Conservation (phyloP, 1,140 invertebrate genomes). For the Periplaneta americana region DNA sequence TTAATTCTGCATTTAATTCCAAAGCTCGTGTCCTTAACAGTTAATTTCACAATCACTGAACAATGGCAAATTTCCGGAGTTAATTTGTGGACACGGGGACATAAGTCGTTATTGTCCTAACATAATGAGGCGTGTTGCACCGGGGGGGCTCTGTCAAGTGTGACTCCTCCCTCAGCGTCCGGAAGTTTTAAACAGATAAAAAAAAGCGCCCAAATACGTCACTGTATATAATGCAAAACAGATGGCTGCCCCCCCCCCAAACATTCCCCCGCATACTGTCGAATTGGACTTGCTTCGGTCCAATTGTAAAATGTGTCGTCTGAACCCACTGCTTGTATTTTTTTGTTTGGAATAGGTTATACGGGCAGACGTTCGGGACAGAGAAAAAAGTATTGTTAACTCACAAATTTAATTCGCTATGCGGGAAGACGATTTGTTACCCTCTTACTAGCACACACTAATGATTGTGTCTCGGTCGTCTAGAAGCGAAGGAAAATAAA, state of each 20-base stretch:
- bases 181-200: background rate
- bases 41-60: no score
- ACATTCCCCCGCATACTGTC: background rate
- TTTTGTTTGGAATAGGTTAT: no score
- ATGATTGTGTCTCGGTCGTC: background rate
- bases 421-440: background rate
- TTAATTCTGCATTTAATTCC: no score
- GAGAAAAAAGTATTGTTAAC: background rate
- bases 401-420: background rate
- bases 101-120: background rate
- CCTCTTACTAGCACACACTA: background rate
- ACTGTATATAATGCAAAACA: background rate
- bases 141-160: background rate
- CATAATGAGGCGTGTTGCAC: background rate
- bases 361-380: background rate
- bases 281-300: background rate
- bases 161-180: background rate
- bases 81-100: background rate
- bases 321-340: background rate
- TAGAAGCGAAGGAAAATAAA: background rate
- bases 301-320: background rate
- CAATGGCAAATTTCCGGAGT: background rate
- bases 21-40: no score
- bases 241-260: no score
- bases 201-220: background rate